Evolutionary conservation across 2,888 invertebrate species (phyloP), one percentile per base, ranked within the genome.

Genomic region (Eristalis pertinax): DNA sequence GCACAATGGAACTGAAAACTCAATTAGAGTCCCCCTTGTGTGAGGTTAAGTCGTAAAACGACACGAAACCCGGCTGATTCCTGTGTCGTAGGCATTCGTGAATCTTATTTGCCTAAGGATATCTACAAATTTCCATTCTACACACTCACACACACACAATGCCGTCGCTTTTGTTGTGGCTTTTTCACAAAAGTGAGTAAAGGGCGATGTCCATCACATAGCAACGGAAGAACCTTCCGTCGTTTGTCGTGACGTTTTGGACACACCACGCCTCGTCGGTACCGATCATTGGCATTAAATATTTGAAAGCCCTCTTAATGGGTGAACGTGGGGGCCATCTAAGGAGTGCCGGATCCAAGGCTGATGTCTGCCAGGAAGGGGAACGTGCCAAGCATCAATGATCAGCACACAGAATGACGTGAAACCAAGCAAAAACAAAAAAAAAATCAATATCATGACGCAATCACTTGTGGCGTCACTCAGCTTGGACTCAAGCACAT

Each of bases 1-100:
- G 19, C 56, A 64, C 60, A 60, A 63, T 41, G 22, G 26, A 60
- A 69, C 64, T 26, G 15, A 69, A 83, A 78, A 68, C 68, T 78
- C 83, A 83, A 68, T 83, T 83, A 83, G 50, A 67, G 64, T 19
- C 56, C 41, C 41, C 29, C 64, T 65, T 73, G 67, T 83, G 78
- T 72, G 73, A 78, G 83, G 62, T 78, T 64, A 68, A 50, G 70
- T 76, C 56, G 63, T 68, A 73, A 83, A 83, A 29, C 38, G 50
- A 67, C 70, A 70, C 56, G 70, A 50, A 82, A 26, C 43, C 72
- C 67, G 32, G 35, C 60, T 26, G 29, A 29, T 65, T 81, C 29
- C 70, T 62, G 41, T 62, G 58, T 58, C 70, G 65, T 60, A 76
- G 35, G 69, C 19, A 41, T 80, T 63, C 35, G 64, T 74, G 63